phyloP scores from a whole-genome alignment of 2,888 invertebrate genomes.

The Calameuta filiformis region DNA sequence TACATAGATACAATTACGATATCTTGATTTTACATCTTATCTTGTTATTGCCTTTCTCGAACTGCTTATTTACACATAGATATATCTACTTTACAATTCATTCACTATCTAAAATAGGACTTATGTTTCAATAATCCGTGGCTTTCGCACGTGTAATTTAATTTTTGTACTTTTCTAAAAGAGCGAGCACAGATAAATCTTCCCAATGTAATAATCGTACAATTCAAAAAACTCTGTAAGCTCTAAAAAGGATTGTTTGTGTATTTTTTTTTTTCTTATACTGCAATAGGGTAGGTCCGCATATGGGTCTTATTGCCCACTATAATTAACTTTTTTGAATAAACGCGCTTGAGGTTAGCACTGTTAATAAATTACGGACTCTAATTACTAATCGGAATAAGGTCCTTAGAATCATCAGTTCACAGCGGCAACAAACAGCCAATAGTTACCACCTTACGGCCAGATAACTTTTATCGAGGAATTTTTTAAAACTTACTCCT shows the following conservation, averaged over 20 bases:
- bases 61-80: not conserved
- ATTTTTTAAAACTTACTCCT: not conserved
- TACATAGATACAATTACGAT: not conserved
- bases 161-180: not conserved
- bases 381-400: not conserved
- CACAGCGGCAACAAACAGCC: not conserved
- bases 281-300: not conserved
- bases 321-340: not conserved
- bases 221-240: not conserved
- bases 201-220: not conserved
- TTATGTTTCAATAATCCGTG: not conserved
- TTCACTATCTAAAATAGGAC: not conserved
- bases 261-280: not conserved
- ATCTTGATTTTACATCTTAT: not conserved
- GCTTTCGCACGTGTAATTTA: not conserved
- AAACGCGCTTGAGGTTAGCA: not conserved
- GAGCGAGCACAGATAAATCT: not conserved
- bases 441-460: not conserved
- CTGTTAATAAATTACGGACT: not conserved
- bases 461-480: not conserved
- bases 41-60: not conserved
- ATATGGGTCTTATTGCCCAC: not conserved
- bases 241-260: not conserved
- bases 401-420: not conserved
- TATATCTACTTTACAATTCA: not conserved